Percentiles rank a stretch among this genome's conserved stretches.
Conservation (phyloP, 2,888 invertebrate genomes). For the Allophyes oxyacanthae region DNA sequence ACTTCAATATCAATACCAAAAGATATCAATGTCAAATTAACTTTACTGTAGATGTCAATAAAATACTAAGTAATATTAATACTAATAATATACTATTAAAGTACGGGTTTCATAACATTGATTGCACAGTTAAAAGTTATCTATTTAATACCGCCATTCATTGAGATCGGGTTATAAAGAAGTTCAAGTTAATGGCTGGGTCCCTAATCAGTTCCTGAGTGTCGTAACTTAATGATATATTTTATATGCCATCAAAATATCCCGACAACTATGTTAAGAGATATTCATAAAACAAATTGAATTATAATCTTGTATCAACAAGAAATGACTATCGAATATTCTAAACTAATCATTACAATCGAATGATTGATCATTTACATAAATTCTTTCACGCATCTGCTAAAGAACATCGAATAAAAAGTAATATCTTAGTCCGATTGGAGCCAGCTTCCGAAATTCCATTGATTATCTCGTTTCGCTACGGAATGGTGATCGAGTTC, state of each 20-base stretch:
- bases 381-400: conserved; percentile 64
- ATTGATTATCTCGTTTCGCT: conserved; percentile 64
- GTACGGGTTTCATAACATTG: conserved; percentile 12
- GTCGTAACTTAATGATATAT: conserved; percentile 12
- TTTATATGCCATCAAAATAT: conserved; percentile 39
- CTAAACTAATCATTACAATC: conserved; percentile 52
- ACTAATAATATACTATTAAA: background rate
- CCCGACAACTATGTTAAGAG: conserved; percentile 22
- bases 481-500: conserved; percentile 50
- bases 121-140: conserved; percentile 20
- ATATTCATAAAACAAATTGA: conserved; percentile 50
- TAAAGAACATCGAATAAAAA: conserved; percentile 57
- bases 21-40: background rate
- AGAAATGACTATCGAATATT: conserved; percentile 28
- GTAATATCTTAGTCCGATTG: conserved; percentile 57
- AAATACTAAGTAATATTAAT: background rate
- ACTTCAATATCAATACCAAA: conserved; percentile 8
- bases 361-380: conserved; percentile 64
- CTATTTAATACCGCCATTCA: conserved; percentile 15
- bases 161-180: conserved; percentile 21
- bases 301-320: conserved; percentile 26
- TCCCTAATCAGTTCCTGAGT: conserved; percentile 25
- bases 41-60: background rate
- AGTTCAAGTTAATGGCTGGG: conserved; percentile 17
- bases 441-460: conserved; percentile 68